phyloP scores from a whole-genome alignment of 2,113 vertebrate genomes.

The Catharus bicknelli region DNA sequence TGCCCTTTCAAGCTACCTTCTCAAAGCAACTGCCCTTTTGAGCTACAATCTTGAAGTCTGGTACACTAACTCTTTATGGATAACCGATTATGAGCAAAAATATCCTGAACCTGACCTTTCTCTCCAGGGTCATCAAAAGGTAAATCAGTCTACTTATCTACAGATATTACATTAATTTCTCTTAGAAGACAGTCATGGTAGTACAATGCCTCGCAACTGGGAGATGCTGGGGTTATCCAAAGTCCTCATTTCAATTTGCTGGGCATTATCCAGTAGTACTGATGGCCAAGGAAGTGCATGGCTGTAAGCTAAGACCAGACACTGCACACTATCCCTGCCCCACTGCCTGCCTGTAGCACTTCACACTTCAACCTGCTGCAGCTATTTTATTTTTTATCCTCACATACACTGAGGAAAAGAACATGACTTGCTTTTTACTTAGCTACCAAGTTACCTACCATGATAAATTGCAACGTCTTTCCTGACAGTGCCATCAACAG shows the following conservation, averaged over 20 bases:
- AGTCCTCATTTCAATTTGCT: slow-evolving; percentile 25
- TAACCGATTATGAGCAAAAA: slow-evolving; percentile 52
- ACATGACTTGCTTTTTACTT: background rate
- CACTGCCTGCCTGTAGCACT: background rate
- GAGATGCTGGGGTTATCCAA: slow-evolving; percentile 18
- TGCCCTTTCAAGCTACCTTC: slow-evolving; percentile 59
- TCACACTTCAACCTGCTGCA: background rate
- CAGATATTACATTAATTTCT: slow-evolving; percentile 48
- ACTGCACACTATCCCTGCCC: background rate
- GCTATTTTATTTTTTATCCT: background rate
- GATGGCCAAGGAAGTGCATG: background rate
- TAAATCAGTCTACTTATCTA: slow-evolving; percentile 46
- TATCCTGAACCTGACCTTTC: slow-evolving; percentile 54
- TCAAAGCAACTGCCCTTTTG: slow-evolving; percentile 64
- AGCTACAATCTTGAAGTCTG: slow-evolving; percentile 10
- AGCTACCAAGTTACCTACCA: background rate
- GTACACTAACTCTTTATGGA: slow-evolving; percentile 27
- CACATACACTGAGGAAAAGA: background rate
- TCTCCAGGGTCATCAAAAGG: slow-evolving; percentile 46
- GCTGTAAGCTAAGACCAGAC: background rate
- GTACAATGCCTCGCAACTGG: fast-evolving
- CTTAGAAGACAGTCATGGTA: slow-evolving; percentile 6
- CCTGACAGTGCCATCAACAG: background rate
- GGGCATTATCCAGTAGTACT: background rate
- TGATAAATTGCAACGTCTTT: background rate